Evolutionary conservation across 2,113 vertebrate genomes (phyloP).

Genomic region (Lucifuga dentata): DNA sequence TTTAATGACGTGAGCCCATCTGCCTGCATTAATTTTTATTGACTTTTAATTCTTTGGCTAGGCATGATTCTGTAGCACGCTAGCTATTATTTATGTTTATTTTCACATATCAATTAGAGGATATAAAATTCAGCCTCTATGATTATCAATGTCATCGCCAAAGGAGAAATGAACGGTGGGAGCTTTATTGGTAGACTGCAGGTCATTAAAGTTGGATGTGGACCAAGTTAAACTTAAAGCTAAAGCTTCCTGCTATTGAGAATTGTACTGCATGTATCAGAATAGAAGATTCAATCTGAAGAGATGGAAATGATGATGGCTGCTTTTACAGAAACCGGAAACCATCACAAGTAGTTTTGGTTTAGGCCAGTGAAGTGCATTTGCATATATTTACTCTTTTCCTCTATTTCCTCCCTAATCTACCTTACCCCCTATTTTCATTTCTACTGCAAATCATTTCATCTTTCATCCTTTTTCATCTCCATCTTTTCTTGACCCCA

Average conservation of each 20-base stretch:
- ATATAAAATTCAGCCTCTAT: slow-evolving; percentile 63
- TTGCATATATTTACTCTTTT: slow-evolving; percentile 49
- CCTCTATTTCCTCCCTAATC: slow-evolving; percentile 38
- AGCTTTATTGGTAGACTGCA: slow-evolving; percentile 52
- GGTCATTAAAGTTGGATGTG: slow-evolving; percentile 51
- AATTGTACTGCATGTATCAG: slow-evolving; percentile 8
- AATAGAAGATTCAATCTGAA: slow-evolving; percentile 26
- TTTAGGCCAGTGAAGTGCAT: slow-evolving; percentile 38
- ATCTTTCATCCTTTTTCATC: slow-evolving; percentile 51
- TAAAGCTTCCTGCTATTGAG: slow-evolving; percentile 26
- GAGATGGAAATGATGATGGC: slow-evolving; percentile 50
- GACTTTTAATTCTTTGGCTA: slow-evolving; percentile 75
- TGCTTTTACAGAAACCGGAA: slow-evolving; percentile 21
- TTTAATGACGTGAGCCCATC: slow-evolving; percentile 73
- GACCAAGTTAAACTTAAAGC: slow-evolving; percentile 40
- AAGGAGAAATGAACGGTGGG: slow-evolving; percentile 46
- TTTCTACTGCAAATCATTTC: slow-evolving; percentile 57
- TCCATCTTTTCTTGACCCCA: slow-evolving; percentile 33
- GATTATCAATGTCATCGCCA: slow-evolving; percentile 69
- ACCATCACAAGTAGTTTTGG: slow-evolving; percentile 6
- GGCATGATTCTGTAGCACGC: slow-evolving; percentile 59
- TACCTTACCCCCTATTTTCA: slow-evolving; percentile 40
- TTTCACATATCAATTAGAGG: slow-evolving; percentile 79
- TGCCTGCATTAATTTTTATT: slow-evolving; percentile 78
- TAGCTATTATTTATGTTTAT: slow-evolving; percentile 76